Base-by-base conservation (phyloP, 2,797 vertebrate genomes). In the Manis crassicaudata region DNA sequence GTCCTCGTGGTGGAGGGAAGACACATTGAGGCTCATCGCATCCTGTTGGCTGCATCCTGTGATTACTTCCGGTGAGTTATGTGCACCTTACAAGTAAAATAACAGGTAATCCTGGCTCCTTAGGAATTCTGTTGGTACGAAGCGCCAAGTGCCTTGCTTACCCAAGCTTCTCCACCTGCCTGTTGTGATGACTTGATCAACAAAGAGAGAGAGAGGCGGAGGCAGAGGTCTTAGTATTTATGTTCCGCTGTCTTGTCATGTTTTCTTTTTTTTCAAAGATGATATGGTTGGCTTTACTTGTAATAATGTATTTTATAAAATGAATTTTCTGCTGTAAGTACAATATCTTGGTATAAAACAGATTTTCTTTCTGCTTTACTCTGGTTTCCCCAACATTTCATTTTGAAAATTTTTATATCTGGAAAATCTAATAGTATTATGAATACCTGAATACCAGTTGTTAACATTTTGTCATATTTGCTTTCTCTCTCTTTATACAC, bases 41-140 rank as follows among this genome's bases (percentile, higher is more conserved):
- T 99, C 87, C 99, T 99, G 0, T 98, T 99, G 83, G 99, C 99
- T 9, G 99, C 99, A 0, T 99, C 99, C 5, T 99, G 99, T 17
- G 99, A 99, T 97, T 99, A 99, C 96, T 99, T 99, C 98, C 99
- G 99, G 99, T 99, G 97, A 96, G 37, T 46, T 46, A 5, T 18
- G 3, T 35, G 10, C 27, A 58, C n/a, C 72, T 76, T 37, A 7
- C 62, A 60, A 88, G n/a, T 17, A 58, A 65, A 68, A 3, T 80
- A n/a, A 50, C 7, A 62, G 52, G 32, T 56, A 50, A 63, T 54
- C 29, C 11, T 13, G 16, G n/a, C 62, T 87, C n/a, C 46, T 0
- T 40, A 52, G 27, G 35, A 60, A 17, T 13, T 6, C 12, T 46
- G 20, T 54, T 52, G 17, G 50, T 18, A 29, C 20, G 29, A 46